phyloP scores from a whole-genome alignment of 2,797 vertebrate genomes.

The Chrosomus eos region DNA sequence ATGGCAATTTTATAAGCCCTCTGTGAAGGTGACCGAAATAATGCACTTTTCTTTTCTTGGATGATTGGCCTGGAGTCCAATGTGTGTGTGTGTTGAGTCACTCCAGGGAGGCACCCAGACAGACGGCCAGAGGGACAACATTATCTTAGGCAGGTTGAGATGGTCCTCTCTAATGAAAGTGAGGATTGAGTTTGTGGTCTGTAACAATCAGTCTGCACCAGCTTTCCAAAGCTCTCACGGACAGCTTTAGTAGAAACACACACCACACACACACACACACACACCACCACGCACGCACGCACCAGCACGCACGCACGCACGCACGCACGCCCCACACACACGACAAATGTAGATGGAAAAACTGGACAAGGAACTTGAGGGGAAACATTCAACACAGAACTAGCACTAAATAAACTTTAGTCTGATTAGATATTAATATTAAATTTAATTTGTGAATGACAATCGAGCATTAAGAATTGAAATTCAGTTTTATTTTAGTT shows the following conservation, averaged over 20 bases:
- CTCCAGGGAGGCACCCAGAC: not conserved
- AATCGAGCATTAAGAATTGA: not conserved
- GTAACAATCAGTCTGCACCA: conserved; percentile 43
- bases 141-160: conserved; percentile 32
- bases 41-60: conserved; percentile 17
- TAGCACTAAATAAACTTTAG: not conserved
- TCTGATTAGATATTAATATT: not conserved
- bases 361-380: not conserved
- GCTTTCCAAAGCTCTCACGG: conserved; percentile 20
- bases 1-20: not conserved
- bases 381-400: not conserved
- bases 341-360: not conserved
- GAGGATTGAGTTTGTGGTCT: conserved; percentile 37
- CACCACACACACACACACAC: not conserved
- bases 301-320: too few species aligned
- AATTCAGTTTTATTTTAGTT: not conserved
- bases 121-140: conserved; percentile 19
- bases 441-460: not conserved
- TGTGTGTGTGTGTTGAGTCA: not conserved
- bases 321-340: not conserved
- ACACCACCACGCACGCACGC: not conserved
- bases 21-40: conserved; percentile 25
- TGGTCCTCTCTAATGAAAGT: conserved; percentile 46
- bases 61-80: conserved; percentile 26
- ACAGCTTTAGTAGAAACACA: conserved; percentile 6